A percentile compares a stretch with the other conserved stretches of the same genome.
Evolutionary conservation across 2,113 vertebrate species (phyloP).

Genomic region (Chunga burmeisteri): DNA sequence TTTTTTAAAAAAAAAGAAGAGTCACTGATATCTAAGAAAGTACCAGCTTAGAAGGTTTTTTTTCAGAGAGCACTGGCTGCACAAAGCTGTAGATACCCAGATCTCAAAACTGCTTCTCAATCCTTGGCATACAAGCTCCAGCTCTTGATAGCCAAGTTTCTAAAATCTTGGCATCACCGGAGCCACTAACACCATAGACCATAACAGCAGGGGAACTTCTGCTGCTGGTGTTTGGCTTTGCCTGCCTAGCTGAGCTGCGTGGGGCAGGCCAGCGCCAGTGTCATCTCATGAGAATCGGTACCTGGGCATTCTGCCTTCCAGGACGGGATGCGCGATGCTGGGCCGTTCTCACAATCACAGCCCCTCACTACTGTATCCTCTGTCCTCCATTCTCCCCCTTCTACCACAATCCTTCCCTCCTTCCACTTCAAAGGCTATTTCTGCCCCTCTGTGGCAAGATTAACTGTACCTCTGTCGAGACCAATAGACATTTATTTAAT

Average conservation of each 20-base stretch:
- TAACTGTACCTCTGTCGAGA: background rate
- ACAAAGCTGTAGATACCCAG: background rate
- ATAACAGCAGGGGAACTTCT: background rate
- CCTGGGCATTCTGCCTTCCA: background rate
- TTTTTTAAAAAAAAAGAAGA: background rate
- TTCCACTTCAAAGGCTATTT: background rate
- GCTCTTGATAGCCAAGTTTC: background rate
- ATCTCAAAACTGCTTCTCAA: background rate
- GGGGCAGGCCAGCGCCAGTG: background rate
- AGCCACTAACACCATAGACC: background rate
- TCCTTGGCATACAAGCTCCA: background rate
- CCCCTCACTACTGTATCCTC: background rate
- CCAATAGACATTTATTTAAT: background rate
- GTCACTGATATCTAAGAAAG: background rate
- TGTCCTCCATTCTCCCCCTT: background rate
- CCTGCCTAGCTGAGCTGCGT: background rate
- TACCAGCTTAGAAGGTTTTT: background rate
- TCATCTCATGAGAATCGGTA: background rate
- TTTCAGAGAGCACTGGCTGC: background rate
- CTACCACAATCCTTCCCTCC: background rate
- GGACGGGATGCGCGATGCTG: background rate
- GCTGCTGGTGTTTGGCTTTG: background rate
- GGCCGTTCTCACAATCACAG: background rate
- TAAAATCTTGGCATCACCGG: background rate
- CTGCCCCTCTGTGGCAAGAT: background rate